phyloP scores from a whole-genome alignment of 2,888 invertebrate genomes.

The Campoletis raptor region DNA sequence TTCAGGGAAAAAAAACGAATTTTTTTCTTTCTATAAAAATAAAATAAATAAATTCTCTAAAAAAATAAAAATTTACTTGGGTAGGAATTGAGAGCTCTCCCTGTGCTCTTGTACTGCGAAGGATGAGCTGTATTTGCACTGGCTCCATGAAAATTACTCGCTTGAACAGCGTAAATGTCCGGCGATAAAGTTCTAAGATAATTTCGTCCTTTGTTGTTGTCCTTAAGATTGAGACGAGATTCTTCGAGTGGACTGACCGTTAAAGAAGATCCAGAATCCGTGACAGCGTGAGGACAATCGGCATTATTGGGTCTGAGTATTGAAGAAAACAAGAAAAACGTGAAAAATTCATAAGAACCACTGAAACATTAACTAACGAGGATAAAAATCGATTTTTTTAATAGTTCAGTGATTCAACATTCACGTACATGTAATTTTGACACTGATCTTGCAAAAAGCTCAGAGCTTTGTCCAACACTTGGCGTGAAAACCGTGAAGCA shows the following conservation, averaged over 20 bases:
- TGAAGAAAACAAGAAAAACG: neutral
- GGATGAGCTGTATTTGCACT: conserved; percentile 74
- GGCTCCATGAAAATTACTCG: conserved; percentile 74
- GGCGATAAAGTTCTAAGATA: conserved; percentile 74
- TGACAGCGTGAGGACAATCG: conserved; percentile 83
- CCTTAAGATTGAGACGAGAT: conserved; percentile 62
- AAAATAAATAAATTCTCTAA: neutral
- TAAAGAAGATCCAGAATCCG: conserved; percentile 72
- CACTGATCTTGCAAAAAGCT: conserved; percentile 88
- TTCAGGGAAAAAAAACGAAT: neutral
- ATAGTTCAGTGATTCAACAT: neutral
- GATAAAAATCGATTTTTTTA: neutral
- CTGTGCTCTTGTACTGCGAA: conserved; percentile 74
- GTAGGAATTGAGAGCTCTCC: conserved; percentile 74
- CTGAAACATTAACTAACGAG: neutral
- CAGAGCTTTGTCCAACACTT: conserved; percentile 87
- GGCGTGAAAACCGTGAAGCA: conserved; percentile 86
- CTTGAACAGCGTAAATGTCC: conserved; percentile 75
- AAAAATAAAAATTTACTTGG: conserved; percentile 70
- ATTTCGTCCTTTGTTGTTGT: conserved; percentile 72
- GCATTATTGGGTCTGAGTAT: conserved; percentile 85
- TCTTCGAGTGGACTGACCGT: conserved; percentile 74
- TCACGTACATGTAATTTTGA: conserved; percentile 87
- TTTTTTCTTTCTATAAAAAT: neutral
- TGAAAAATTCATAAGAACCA: neutral